phyloP scores from a whole-genome alignment of 2,797 vertebrate species.

The Phylloscopus collybita region DNA sequence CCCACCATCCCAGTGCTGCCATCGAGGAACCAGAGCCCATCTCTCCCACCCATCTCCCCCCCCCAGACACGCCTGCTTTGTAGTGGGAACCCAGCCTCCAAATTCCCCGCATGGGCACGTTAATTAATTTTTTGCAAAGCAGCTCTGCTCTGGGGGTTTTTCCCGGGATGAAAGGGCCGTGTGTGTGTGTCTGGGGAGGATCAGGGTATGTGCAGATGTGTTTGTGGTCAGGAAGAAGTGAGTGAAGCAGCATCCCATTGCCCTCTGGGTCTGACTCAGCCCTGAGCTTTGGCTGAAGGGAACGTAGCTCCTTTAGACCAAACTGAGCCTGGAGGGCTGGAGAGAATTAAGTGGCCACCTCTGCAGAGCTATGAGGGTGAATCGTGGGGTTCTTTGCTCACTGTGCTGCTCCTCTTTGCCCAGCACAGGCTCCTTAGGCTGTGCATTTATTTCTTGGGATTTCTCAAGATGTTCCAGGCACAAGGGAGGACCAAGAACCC shows the following conservation, averaged over 20 bases:
- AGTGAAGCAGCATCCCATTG: neutral
- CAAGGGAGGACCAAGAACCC: neutral
- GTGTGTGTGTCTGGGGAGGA: neutral
- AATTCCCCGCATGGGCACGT: neutral
- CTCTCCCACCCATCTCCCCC: neutral
- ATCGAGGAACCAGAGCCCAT: accelerated
- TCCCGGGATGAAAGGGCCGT: neutral
- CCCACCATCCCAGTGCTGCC: accelerated
- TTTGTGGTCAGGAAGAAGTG: neutral
- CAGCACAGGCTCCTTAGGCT: accelerated
- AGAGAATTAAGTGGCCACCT: neutral
- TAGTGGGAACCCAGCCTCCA: neutral
- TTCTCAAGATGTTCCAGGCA: neutral
- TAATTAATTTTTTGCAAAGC: neutral
- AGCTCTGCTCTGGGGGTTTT: neutral
- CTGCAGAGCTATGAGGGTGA: accelerated
- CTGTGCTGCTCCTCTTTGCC: accelerated
- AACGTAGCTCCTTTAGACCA: neutral
- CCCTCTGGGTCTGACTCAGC: neutral
- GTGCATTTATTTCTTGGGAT: neutral
- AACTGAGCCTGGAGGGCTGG: neutral
- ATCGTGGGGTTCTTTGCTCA: accelerated
- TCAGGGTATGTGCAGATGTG: neutral
- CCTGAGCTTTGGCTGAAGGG: neutral
- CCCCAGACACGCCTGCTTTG: accelerated